phyloP scores from a whole-genome alignment of 2,888 invertebrate species.

The Carcina quercana region DNA sequence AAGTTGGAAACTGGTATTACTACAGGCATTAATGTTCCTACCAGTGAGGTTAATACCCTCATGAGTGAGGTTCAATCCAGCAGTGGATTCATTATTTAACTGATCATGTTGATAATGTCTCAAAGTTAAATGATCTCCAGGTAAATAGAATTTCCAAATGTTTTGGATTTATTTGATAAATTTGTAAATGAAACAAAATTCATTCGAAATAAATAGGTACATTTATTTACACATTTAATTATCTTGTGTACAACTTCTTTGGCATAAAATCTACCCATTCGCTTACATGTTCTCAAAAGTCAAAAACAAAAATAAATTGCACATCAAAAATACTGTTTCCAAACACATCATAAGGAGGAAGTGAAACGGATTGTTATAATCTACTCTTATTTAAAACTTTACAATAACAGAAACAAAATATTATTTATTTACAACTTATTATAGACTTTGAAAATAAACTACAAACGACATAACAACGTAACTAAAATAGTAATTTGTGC shows the following conservation, averaged over 20 bases:
- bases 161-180: too few relatives aligned
- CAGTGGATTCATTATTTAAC: too few relatives aligned
- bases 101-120: too few relatives aligned
- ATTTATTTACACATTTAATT: slow-evolving; percentile 56
- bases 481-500: slow-evolving; percentile 11
- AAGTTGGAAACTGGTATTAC: too few relatives aligned
- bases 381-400: slow-evolving; percentile 30
- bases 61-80: too few relatives aligned
- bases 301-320: slow-evolving; percentile 44
- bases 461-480: slow-evolving; percentile 16
- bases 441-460: slow-evolving; percentile 16
- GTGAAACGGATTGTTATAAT: slow-evolving; percentile 9
- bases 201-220: slow-evolving; percentile 38
- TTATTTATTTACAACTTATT: slow-evolving; percentile 21
- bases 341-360: slow-evolving; percentile 20
- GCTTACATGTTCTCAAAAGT: slow-evolving; percentile 22
- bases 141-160: too few relatives aligned
- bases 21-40: too few relatives aligned
- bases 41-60: too few relatives aligned
- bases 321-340: slow-evolving; percentile 59
- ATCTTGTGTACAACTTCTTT: slow-evolving; percentile 63
- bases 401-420: slow-evolving; percentile 34
- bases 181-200: slow-evolving; percentile 22
- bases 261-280: slow-evolving; percentile 62
- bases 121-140: too few relatives aligned